A percentile compares a stretch with the other conserved stretches of the same genome.
phyloP scores from a whole-genome alignment of 2,797 vertebrate species.

The Heterohyrax brucei region DNA sequence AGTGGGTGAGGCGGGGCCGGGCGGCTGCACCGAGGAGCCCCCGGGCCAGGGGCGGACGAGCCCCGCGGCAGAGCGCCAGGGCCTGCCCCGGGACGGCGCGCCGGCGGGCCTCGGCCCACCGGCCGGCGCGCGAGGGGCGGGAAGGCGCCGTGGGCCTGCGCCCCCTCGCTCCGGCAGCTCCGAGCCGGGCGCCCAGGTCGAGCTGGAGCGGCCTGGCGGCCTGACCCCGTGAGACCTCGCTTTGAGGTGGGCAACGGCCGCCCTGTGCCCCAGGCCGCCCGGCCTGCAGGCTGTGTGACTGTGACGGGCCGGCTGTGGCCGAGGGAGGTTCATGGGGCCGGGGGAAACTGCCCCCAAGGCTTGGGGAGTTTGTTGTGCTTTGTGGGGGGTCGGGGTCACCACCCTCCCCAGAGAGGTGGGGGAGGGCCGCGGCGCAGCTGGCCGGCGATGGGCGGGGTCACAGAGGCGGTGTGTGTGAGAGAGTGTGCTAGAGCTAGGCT shows the following conservation, averaged over 20 bases:
- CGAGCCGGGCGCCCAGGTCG: not conserved
- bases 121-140: constrained; percentile 66
- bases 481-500: not conserved
- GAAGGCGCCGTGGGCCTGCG: not conserved
- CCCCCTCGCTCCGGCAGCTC: constrained; percentile 43
- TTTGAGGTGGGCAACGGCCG: constrained; percentile 62
- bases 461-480: constrained; percentile 18
- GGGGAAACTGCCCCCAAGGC: constrained; percentile 27
- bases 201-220: not conserved
- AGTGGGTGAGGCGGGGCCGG: constrained; percentile 83
- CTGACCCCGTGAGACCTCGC: constrained; percentile 58
- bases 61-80: not conserved
- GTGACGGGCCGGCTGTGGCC: constrained; percentile 27
- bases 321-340: not conserved
- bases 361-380: constrained; percentile 61
- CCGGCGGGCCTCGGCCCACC: constrained; percentile 76
- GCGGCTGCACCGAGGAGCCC: constrained; percentile 70
- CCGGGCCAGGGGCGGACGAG: not conserved
- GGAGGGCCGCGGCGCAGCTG: constrained; percentile 80
- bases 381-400: constrained; percentile 77
- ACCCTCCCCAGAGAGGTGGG: constrained; percentile 73
- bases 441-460: constrained; percentile 81
- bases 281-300: not conserved
- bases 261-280: not conserved
- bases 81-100: constrained; percentile 78